Percentiles rank a stretch among this genome's conserved stretches.
These are phyloP conservation scores for Mus spicilegus DNA, from an alignment of 2,113 vertebrate species.

Conservation along the genomic window DNA sequence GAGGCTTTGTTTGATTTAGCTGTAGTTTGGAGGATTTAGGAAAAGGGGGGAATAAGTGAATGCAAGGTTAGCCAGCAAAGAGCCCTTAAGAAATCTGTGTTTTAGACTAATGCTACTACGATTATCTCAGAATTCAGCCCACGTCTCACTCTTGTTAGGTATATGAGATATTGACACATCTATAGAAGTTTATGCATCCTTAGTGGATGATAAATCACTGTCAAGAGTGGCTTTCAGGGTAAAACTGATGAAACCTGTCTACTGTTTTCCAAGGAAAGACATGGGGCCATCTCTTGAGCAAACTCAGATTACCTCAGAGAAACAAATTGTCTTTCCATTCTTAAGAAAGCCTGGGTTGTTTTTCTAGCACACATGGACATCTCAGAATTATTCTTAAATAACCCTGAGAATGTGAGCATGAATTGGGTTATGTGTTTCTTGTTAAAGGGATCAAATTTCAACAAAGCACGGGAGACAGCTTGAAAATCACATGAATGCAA, in stretches of 20 bases:
- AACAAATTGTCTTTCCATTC: conserved; percentile 82
- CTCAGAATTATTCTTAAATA: conserved; percentile 90
- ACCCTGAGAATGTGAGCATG: conserved; percentile 88
- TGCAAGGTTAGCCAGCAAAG: conserved; percentile 44
- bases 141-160: conserved; percentile 26
- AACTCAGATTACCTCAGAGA: conserved; percentile 77
- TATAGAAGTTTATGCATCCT: conserved; percentile 24
- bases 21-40: conserved; percentile 42
- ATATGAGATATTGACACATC: conserved; percentile 42
- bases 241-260: conserved; percentile 17
- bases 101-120: conserved; percentile 19
- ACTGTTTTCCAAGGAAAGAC: conserved; percentile 42
- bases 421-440: conserved; percentile 91
- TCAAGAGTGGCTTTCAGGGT: background rate
- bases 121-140: background rate
- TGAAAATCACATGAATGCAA: conserved; percentile 92
- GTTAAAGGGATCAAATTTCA: conserved; percentile 91
- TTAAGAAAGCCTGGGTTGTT: conserved; percentile 79
- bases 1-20: conserved; percentile 57
- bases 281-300: conserved; percentile 25
- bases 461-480: conserved; percentile 91
- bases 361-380: conserved; percentile 88
- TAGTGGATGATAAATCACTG: conserved; percentile 56
- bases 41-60: conserved; percentile 6
- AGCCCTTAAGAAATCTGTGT: conserved; percentile 1